phyloP scores from a whole-genome alignment of 2,797 vertebrate species.

The Monodelphis domestica region DNA sequence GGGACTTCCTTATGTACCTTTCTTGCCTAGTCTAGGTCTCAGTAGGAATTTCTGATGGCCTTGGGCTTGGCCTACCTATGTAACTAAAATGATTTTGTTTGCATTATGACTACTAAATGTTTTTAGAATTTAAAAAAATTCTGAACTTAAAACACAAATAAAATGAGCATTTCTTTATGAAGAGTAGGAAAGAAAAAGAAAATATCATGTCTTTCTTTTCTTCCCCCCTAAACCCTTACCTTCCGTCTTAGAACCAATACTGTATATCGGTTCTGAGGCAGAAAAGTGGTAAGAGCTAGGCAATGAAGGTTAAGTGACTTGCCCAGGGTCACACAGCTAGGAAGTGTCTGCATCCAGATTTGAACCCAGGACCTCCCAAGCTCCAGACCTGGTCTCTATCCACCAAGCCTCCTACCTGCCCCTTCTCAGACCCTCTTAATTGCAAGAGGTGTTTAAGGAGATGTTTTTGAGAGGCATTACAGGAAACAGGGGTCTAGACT shows the following conservation, averaged over 20 bases:
- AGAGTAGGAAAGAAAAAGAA: not conserved
- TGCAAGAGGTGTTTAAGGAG: not conserved
- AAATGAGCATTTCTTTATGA: not conserved
- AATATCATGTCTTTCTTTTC: not conserved
- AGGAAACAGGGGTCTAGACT: not conserved
- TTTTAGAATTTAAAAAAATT: not conserved
- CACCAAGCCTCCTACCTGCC: no score
- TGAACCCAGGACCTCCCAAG: no score
- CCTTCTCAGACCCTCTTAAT: not conserved
- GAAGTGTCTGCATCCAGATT: no score
- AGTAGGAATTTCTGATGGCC: not conserved
- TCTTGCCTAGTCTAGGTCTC: not conserved
- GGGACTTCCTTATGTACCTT: not conserved
- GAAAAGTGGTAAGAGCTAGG: no score
- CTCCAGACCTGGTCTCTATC: no score
- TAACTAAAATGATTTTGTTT: not conserved
- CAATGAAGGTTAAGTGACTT: no score
- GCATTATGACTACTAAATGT: not conserved
- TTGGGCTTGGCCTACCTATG: not conserved
- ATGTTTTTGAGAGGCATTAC: not conserved
- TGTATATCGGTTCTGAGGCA: no score
- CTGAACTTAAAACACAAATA: not conserved
- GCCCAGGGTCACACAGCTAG: no score
- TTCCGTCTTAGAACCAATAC: no score
- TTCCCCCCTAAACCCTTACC: no score